These are phyloP conservation scores for Stratiolaelaps scimitus DNA, from an alignment of 1,140 invertebrate species.

Conservation along the genomic window DNA sequence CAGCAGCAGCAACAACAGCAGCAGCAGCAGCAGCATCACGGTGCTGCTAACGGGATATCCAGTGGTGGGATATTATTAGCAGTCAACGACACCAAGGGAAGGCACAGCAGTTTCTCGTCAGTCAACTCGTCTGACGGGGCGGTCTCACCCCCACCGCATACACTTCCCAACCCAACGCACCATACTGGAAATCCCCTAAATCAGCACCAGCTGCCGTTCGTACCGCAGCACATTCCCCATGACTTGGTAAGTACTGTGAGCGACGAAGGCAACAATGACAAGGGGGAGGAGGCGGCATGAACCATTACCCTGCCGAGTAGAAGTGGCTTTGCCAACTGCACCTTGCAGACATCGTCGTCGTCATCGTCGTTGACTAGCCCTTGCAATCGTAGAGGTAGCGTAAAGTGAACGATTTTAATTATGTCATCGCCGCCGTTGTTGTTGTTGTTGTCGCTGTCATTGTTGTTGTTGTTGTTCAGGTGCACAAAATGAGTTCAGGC, in stretches of 20 bases:
- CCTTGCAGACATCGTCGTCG: too few relatives aligned
- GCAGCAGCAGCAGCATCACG: too few relatives aligned
- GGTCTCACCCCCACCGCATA: constrained; percentile 14
- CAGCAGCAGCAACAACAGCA: too few relatives aligned
- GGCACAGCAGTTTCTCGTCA: constrained; percentile 24
- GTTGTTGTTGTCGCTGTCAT: not conserved
- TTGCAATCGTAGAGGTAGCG: too few relatives aligned
- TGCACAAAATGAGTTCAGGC: constrained; percentile 28
- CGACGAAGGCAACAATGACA: not conserved
- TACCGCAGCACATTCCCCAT: constrained; percentile 26
- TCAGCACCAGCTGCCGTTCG: constrained; percentile 25
- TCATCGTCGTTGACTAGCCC: too few relatives aligned
- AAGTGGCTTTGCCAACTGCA: not conserved
- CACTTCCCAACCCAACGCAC: not conserved
- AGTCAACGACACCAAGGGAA: constrained; percentile 7
- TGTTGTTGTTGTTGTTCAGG: not conserved
- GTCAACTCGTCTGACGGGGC: constrained; percentile 14
- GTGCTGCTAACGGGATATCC: too few relatives aligned
- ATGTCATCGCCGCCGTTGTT: too few relatives aligned
- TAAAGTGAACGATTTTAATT: too few relatives aligned
- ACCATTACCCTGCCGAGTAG: not conserved
- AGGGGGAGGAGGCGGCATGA: too few relatives aligned
- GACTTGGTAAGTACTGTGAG: constrained; percentile 4
- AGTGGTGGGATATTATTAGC: constrained; percentile 2
- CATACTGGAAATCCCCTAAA: not conserved